A percentile compares a stretch with the other conserved stretches of the same genome.
These are phyloP conservation scores for Myotis lucifugus DNA, from an alignment of 2,113 vertebrate species.

Conservation along the genomic window DNA sequence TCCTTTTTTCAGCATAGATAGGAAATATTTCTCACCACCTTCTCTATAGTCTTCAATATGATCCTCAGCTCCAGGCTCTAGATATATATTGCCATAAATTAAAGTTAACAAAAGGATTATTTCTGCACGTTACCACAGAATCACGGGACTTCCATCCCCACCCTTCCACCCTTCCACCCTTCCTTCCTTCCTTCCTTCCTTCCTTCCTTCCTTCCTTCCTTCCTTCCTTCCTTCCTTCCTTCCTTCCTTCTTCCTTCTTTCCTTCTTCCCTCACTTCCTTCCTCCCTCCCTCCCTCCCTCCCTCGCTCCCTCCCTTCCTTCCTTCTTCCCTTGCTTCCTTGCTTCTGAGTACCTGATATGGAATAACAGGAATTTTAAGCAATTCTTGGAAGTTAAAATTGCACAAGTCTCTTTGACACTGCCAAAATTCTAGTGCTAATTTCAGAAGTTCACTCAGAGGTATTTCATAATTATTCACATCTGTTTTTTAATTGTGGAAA, in stretches of 20 bases:
- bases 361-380: neutral
- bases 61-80: neutral
- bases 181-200: neutral
- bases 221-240: neutral
- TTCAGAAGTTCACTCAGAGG: neutral
- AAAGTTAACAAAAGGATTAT: neutral
- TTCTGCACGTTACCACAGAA: no score
- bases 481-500: neutral
- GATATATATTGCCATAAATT: neutral
- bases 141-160: neutral
- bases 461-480: neutral
- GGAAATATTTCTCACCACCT: neutral
- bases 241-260: neutral
- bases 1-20: neutral
- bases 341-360: neutral
- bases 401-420: neutral
- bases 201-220: neutral
- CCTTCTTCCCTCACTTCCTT: neutral
- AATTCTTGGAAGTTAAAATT: conserved; percentile 4
- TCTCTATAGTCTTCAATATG: neutral
- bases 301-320: neutral
- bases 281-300: neutral
- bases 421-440: neutral
- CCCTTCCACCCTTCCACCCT: neutral
- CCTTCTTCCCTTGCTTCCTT: neutral